phyloP scores from a whole-genome alignment of 2,888 invertebrate species.

The Ophonus ardosiacus region DNA sequence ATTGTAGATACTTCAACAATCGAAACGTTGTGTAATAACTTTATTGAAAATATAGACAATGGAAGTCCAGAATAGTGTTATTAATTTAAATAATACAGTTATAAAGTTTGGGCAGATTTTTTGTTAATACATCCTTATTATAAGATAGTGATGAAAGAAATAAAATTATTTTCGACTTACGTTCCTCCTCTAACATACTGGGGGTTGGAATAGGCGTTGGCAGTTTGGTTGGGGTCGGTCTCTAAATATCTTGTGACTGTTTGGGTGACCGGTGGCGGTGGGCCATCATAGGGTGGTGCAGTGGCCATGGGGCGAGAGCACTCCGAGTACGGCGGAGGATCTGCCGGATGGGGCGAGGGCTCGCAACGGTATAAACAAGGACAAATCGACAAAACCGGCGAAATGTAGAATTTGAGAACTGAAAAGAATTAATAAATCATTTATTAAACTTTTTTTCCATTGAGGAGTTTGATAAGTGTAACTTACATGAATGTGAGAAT shows the following conservation, averaged over 20 bases:
- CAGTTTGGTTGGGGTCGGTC: slow-evolving; percentile 33
- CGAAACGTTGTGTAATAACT: too few species aligned
- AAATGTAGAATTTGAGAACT: background rate
- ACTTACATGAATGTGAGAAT: background rate
- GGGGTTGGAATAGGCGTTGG: slow-evolving; percentile 9
- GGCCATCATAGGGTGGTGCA: slow-evolving; percentile 28
- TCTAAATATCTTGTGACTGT: background rate
- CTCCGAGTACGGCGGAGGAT: slow-evolving; percentile 7
- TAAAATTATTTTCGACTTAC: slow-evolving; percentile 7
- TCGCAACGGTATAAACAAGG: background rate
- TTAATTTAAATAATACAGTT: too few species aligned
- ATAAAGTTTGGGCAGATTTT: too few species aligned
- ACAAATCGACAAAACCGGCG: background rate
- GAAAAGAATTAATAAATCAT: background rate
- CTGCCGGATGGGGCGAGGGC: background rate
- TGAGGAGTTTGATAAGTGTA: background rate
- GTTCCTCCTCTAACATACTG: background rate
- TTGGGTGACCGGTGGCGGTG: background rate
- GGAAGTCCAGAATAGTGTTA: too few species aligned
- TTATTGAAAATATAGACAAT: too few species aligned
- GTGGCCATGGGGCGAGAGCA: background rate
- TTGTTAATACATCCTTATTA: background rate
- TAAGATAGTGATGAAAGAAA: too few species aligned
- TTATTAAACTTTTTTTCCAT: too few species aligned
- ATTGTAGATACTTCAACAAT: too few species aligned